phyloP scores from a whole-genome alignment of 1,140 invertebrate genomes.

The Oedothorax gibbosus region DNA sequence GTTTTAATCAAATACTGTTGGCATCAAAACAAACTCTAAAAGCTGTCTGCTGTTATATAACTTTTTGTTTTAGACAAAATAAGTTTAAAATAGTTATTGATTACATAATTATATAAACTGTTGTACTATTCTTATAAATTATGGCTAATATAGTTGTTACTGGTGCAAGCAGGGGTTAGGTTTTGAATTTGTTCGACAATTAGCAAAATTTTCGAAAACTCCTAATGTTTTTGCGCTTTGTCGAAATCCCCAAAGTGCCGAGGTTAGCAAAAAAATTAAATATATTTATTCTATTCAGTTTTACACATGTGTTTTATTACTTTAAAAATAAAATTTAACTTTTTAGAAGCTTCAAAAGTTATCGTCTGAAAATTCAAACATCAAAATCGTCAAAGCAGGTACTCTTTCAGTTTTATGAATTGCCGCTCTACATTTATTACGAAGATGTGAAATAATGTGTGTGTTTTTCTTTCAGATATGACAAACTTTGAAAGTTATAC shows the following conservation, averaged over 20 bases:
- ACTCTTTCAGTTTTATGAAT: conserved; percentile 5
- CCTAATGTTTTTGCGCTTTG: conserved; percentile 43
- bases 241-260: conserved; percentile 20
- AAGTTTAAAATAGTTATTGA: neutral
- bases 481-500: conserved; percentile 34
- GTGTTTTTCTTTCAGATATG: conserved; percentile 28
- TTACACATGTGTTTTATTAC: conserved; percentile 54
- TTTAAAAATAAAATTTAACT: conserved; percentile 70
- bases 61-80: too few relatives aligned
- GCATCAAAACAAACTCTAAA: neutral
- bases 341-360: conserved; percentile 45
- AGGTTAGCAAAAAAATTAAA: conserved; percentile 23
- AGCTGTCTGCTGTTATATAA: conserved; percentile 12
- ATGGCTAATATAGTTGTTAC: conserved; percentile 54
- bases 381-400: conserved; percentile 42
- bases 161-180: conserved; percentile 49
- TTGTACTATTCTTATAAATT: neutral
- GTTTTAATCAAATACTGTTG: neutral
- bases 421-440: neutral
- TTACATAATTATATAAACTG: neutral
- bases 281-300: neutral
- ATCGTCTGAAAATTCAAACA: conserved; percentile 6
- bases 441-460: neutral
- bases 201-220: conserved; percentile 44
- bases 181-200: conserved; percentile 45